These are phyloP conservation scores for Thera britannica DNA, from an alignment of 2,888 invertebrate genomes.

Conservation along the genomic window DNA sequence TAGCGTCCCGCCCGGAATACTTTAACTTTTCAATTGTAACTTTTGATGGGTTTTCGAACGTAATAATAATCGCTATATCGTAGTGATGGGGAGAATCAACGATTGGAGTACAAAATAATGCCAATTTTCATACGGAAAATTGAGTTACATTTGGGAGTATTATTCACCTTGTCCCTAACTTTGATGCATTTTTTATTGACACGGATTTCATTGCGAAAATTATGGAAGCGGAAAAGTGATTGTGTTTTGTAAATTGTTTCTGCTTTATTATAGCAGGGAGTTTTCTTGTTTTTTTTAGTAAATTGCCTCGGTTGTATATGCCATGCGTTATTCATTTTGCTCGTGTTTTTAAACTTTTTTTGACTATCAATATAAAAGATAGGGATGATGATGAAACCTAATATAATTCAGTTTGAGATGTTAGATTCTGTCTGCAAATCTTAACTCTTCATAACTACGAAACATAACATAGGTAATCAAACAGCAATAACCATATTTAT, in stretches of 20 bases:
- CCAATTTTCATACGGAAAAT: slow-evolving; percentile 81
- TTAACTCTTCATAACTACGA: no score
- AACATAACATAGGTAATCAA: no score
- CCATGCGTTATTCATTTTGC: not conserved
- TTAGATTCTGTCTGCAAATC: no score
- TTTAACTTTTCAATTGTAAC: slow-evolving; percentile 86
- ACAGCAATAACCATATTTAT: no score
- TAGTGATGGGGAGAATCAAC: slow-evolving; percentile 76
- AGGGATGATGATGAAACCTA: no score
- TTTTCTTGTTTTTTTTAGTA: slow-evolving; percentile 2
- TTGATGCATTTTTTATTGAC: slow-evolving; percentile 63
- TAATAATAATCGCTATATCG: slow-evolving; percentile 83
- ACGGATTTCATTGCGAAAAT: slow-evolving; percentile 52
- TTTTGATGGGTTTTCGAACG: slow-evolving; percentile 85
- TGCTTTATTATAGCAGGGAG: slow-evolving; percentile 9
- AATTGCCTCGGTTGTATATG: not conserved
- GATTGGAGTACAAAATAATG: slow-evolving; percentile 77
- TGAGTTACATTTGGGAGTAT: slow-evolving; percentile 74
- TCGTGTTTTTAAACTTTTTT: not conserved
- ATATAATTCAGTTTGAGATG: no score
- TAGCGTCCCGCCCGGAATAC: slow-evolving; percentile 78
- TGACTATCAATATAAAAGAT: no score
- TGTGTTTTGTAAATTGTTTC: slow-evolving; percentile 41
- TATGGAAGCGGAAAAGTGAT: slow-evolving; percentile 41
- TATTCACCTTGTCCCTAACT: slow-evolving; percentile 67